Evolutionary conservation across 2,113 vertebrate genomes (phyloP), one percentile per base, ranked within the genome.

Genomic region (Passer domesticus): DNA sequence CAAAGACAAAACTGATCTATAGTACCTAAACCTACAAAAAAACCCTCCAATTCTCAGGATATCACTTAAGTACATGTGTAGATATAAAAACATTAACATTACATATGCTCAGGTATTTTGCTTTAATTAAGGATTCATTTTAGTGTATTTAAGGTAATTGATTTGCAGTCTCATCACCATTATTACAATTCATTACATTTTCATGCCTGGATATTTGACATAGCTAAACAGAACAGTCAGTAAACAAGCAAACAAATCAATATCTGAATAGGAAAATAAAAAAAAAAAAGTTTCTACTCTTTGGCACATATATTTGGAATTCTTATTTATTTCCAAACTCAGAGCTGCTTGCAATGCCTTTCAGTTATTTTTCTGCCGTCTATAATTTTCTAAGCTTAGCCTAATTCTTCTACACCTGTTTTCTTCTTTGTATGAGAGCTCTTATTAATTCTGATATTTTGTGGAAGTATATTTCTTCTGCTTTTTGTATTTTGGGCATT

Each of bases 401-500:
- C 53, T 88, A 90, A 92, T 88, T 93, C 46, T 80, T 55, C 41
- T 85, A 86, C 58, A 66, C 75, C 44, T 69, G 46, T 74, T 94
- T 76, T 82, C 21, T 76, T 86, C 59, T 90, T 76, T 88, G 22
- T 88, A 30, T 68, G 35, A 88, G 78, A 83, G 19, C 6, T 81
- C 33, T 59, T 83, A 75, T 63, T 92, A 60, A 22, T 89, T 72
- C 39, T 67, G 37, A 53, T 87, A 87, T 87, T 92, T 81, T 76
- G 64, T 81, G 75, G 63, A 94, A 84, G 72, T 72, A 49, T 87
- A 64, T 89, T 86, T 86, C 79, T 83, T 92, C 58, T 92, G 43
- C 25, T 89, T 96, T 90, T 96, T 93, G 60, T 91, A 86, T 80
- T 91, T 87, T 39, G 90, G 41, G 69, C 59, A 91, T 20, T 96